Evolutionary conservation across 2,888 invertebrate genomes (phyloP).

Genomic region (Uloborus plumipes): DNA sequence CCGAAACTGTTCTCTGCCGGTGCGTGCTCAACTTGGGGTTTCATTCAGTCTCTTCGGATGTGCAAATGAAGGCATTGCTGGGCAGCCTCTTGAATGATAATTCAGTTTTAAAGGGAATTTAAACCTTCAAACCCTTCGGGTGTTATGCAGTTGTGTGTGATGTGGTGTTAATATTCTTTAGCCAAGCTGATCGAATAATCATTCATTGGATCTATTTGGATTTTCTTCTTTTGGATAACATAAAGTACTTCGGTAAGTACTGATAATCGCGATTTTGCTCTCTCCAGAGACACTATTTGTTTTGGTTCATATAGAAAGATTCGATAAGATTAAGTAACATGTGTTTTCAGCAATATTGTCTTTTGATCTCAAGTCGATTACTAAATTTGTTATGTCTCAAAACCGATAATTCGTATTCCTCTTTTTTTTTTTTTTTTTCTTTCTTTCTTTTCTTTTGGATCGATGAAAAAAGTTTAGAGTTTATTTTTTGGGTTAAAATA

Average conservation of each 20-base stretch:
- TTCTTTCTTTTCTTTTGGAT: too few species aligned
- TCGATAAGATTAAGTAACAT: constrained; percentile 32
- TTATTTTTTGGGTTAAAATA: too few species aligned
- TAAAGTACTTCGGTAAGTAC: constrained; percentile 42
- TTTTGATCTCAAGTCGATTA: too few species aligned
- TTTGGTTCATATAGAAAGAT: constrained; percentile 21
- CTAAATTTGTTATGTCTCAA: too few species aligned
- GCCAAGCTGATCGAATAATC: background rate
- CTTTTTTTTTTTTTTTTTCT: too few species aligned
- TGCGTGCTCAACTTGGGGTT: constrained; percentile 46
- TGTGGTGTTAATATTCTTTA: background rate
- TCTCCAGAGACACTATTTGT: constrained; percentile 10
- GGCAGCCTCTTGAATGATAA: background rate
- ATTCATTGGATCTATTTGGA: constrained; percentile 12
- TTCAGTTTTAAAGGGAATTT: too few species aligned
- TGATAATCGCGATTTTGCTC: constrained; percentile 19
- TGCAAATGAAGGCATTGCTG: background rate
- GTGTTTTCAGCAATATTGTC: constrained; percentile 2
- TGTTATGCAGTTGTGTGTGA: background rate
- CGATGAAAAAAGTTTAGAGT: too few species aligned
- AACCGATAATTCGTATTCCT: too few species aligned
- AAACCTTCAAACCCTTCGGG: too few species aligned
- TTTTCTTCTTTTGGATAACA: constrained; percentile 39
- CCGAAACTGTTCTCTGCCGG: constrained; percentile 42
- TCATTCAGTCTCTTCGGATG: constrained; percentile 38